Evolutionary conservation across 1,140 invertebrate genomes (phyloP).

Genomic region (Bombus sibiricus): DNA sequence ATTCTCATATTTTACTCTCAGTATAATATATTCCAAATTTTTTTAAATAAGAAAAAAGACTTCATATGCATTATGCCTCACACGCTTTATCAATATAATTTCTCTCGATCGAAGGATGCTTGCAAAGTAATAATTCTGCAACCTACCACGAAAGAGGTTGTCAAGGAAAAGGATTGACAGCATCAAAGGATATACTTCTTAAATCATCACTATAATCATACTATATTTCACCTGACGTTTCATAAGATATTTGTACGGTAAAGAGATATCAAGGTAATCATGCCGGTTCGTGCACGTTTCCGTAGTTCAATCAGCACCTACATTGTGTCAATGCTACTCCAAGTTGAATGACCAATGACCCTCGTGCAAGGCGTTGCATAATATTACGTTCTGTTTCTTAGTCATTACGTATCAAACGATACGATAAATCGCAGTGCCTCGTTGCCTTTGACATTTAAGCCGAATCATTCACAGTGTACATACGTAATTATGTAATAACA

Average conservation of each 20-base stretch:
- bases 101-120: neutral
- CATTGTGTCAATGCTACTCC: slow-evolving; percentile 60
- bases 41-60: neutral
- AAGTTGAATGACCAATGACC: slow-evolving; percentile 62
- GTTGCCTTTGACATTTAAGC: slow-evolving; percentile 35
- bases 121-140: too few relatives aligned
- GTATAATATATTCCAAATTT: neutral
- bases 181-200: neutral
- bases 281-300: neutral
- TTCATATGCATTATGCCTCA: too few relatives aligned
- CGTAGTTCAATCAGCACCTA: slow-evolving; percentile 63
- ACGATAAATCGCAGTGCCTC: slow-evolving; percentile 19
- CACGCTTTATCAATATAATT: neutral
- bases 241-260: neutral
- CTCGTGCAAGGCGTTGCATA: slow-evolving; percentile 44
- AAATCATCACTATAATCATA: neutral
- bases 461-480: slow-evolving; percentile 32
- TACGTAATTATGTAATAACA: slow-evolving; percentile 8
- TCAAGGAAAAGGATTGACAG: neutral
- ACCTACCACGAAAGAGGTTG: too few relatives aligned
- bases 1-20: too few relatives aligned
- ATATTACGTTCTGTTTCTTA: slow-evolving; percentile 35
- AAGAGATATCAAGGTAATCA: slow-evolving; percentile 35
- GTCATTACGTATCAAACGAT: slow-evolving; percentile 34
- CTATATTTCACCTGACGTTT: neutral